phyloP scores from a whole-genome alignment of 2,113 vertebrate genomes.

The Boulengeromyrus knoepffleri region DNA sequence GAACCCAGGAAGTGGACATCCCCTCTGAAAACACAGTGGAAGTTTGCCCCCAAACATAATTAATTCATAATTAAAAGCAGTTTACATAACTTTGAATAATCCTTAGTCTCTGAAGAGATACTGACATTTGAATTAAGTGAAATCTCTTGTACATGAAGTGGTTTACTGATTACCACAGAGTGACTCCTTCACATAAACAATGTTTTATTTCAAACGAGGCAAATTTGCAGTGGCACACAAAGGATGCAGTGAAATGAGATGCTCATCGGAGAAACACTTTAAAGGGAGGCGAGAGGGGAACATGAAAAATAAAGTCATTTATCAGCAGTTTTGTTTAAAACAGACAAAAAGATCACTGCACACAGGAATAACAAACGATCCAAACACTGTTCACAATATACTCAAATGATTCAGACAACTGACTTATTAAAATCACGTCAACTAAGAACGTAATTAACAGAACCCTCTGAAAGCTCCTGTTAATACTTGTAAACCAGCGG shows the following conservation, averaged over 20 bases:
- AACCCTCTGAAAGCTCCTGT: not conserved
- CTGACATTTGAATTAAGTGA: not conserved
- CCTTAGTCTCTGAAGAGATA: not conserved
- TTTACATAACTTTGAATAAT: conserved; percentile 21
- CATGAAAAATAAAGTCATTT: not conserved
- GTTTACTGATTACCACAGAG: not conserved
- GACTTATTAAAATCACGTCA: not conserved
- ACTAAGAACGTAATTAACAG: not conserved
- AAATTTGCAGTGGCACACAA: not conserved
- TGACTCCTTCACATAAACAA: conserved; percentile 17
- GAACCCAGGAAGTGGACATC: not conserved
- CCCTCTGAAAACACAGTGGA: not conserved
- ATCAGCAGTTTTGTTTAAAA: not conserved
- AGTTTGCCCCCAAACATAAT: not conserved
- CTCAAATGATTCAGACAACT: not conserved
- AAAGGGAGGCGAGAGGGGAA: not conserved
- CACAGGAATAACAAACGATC: not conserved
- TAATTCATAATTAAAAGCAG: conserved; percentile 8
- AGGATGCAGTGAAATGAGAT: not conserved
- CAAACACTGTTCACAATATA: not conserved
- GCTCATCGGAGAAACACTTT: not conserved
- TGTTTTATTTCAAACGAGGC: conserved; percentile 18
- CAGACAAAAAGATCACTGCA: not conserved
- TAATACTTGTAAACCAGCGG: not conserved
- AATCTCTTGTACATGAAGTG: conserved; percentile 14